Percentiles rank a stretch among this genome's conserved stretches.
phyloP scores from a whole-genome alignment of 1,140 invertebrate species.

The Nomia melanderi region DNA sequence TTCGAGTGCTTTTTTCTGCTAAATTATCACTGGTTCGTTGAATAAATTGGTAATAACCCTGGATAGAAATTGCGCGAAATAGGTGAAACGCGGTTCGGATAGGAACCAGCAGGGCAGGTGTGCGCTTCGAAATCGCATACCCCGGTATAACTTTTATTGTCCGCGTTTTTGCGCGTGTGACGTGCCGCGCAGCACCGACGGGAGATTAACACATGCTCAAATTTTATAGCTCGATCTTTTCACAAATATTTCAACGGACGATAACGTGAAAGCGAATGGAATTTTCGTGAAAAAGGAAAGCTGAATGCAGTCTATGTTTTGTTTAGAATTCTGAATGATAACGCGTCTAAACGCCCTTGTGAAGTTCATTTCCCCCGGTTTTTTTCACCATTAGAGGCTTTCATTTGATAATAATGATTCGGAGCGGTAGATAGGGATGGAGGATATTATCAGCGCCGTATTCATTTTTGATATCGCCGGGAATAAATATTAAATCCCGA shows the following conservation, averaged over 20 bases:
- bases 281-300: constrained; percentile 12
- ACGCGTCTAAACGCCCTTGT: background rate
- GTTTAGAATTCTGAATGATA: constrained; percentile 3
- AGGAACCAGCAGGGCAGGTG: too few species aligned
- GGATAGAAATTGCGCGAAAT: constrained; percentile 12
- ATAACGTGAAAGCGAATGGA: constrained; percentile 7
- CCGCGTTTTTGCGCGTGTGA: constrained; percentile 9
- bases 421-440: too few species aligned
- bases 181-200: constrained; percentile 6
- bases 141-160: too few species aligned
- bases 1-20: too few species aligned
- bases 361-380: background rate
- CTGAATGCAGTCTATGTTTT: background rate
- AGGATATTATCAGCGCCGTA: too few species aligned
- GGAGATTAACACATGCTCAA: background rate
- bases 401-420: background rate
- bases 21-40: constrained; percentile 3
- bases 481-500: too few species aligned
- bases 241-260: constrained; percentile 15
- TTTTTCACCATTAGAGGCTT: background rate
- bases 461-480: too few species aligned
- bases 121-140: too few species aligned
- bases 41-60: constrained; percentile 50
- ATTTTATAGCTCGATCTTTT: background rate
- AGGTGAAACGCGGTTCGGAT: too few species aligned